Conservation (phyloP, 1,140 invertebrate genomes). For the Chymomyza costata region DNA sequence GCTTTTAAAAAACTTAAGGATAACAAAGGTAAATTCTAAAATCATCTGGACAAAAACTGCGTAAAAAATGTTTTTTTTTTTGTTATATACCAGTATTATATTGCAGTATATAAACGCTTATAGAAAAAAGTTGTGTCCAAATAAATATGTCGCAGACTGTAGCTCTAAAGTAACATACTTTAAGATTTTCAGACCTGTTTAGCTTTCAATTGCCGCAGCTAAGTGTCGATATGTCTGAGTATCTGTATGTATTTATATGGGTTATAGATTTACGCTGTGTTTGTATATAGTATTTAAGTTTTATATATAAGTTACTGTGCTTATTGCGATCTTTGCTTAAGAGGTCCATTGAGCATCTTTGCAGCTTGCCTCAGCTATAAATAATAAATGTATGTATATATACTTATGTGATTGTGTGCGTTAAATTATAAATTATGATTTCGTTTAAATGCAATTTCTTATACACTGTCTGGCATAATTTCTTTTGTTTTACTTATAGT, state of each 20-base stretch:
- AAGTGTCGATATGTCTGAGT: slow-evolving; percentile 1
- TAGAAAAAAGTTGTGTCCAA: no score
- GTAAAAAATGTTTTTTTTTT: no score
- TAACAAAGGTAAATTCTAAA: no score
- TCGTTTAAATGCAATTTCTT: slow-evolving; percentile 51
- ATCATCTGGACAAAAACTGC: no score
- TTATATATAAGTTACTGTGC: no score
- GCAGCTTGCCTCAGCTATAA: slow-evolving; percentile 43
- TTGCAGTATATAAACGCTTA: no score
- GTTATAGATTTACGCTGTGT: slow-evolving; percentile 29
- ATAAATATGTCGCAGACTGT: no score
- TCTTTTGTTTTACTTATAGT: slow-evolving; percentile 39
- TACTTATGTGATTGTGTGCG: no score
- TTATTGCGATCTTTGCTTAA: slow-evolving; percentile 48
- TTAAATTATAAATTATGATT: slow-evolving; percentile 69
- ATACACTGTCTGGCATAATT: slow-evolving; percentile 7
- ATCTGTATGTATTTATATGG: slow-evolving; percentile 9
- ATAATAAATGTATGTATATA: no score
- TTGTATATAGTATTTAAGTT: no score
- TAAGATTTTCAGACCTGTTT: slow-evolving; percentile 65
- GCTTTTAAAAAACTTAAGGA: no score
- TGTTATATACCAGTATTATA: no score
- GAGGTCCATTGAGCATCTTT: slow-evolving; percentile 41
- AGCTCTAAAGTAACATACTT: slow-evolving; percentile 54
- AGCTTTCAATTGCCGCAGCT: slow-evolving; percentile 27